Conservation (phyloP, 2,888 invertebrate species). For the Aproaerema taeniolella region DNA sequence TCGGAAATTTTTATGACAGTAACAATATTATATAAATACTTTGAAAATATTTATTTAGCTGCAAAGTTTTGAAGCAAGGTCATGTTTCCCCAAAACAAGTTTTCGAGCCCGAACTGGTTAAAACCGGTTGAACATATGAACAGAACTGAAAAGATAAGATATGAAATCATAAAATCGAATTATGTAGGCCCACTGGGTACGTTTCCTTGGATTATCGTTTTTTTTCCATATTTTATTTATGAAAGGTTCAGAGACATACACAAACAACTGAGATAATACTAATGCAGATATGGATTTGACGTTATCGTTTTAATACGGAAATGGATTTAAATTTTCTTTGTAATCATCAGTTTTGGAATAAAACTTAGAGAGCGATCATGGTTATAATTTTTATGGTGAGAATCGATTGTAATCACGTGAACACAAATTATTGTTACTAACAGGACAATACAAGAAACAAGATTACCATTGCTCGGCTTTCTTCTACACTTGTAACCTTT, state of each 20-base stretch:
- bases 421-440: too few species aligned
- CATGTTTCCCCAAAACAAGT: constrained; percentile 7
- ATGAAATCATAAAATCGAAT: constrained; percentile 10
- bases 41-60: constrained; percentile 4
- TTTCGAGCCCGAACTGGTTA: constrained; percentile 9
- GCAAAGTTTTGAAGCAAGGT: constrained; percentile 8
- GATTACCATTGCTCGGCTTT: too few species aligned
- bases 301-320: constrained; percentile 4
- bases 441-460: too few species aligned
- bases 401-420: too few species aligned
- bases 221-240: constrained; percentile 15
- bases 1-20: too few species aligned
- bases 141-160: too few species aligned
- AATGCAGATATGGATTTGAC: constrained; percentile 1
- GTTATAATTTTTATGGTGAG: too few species aligned
- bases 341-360: too few species aligned
- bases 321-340: background rate
- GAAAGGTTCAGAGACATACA: constrained; percentile 1
- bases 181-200: constrained; percentile 12
- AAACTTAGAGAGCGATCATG: too few species aligned
- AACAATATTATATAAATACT: too few species aligned
- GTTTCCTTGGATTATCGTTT: constrained; percentile 19
- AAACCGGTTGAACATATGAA: background rate
- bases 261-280: constrained; percentile 6
- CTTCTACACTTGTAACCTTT: constrained; percentile 11